These are phyloP conservation scores for Drosophila mayri DNA, from an alignment of 1,140 invertebrate species.

Conservation along the genomic window DNA sequence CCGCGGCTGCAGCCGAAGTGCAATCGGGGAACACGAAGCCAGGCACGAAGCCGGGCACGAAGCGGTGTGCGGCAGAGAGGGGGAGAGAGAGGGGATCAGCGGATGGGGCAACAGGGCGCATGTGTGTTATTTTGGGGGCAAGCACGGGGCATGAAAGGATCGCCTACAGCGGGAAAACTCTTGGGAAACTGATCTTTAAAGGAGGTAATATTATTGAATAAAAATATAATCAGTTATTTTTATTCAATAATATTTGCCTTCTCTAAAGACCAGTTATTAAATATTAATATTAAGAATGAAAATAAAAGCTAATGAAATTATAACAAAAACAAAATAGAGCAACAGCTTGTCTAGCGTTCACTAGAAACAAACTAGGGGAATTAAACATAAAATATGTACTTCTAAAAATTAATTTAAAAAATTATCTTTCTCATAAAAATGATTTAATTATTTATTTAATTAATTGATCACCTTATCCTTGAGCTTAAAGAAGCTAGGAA, in stretches of 20 bases:
- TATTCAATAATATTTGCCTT: too few species aligned
- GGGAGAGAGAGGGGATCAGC: neutral
- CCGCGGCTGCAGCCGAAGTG: slow-evolving; percentile 16
- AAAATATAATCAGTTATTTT: too few species aligned
- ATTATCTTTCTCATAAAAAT: too few species aligned
- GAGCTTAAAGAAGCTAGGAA: too few species aligned
- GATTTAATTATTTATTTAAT: too few species aligned
- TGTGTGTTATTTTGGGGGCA: neutral
- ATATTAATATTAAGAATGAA: neutral
- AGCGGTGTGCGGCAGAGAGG: neutral
- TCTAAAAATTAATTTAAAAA: too few species aligned
- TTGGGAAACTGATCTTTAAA: neutral
- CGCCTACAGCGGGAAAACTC: neutral
- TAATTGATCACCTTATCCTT: too few species aligned
- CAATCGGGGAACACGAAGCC: neutral
- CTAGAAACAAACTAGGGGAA: too few species aligned
- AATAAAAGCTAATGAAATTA: neutral
- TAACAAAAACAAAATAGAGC: too few species aligned
- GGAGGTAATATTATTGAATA: neutral
- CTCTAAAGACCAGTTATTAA: too few species aligned
- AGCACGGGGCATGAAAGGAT: slow-evolving; percentile 1
- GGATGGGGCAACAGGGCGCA: neutral
- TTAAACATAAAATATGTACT: too few species aligned
- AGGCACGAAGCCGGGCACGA: neutral
- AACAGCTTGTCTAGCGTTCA: too few species aligned